Evolutionary conservation across 2,797 vertebrate genomes (phyloP).

Genomic region (Scomberomorus guttatus): DNA sequence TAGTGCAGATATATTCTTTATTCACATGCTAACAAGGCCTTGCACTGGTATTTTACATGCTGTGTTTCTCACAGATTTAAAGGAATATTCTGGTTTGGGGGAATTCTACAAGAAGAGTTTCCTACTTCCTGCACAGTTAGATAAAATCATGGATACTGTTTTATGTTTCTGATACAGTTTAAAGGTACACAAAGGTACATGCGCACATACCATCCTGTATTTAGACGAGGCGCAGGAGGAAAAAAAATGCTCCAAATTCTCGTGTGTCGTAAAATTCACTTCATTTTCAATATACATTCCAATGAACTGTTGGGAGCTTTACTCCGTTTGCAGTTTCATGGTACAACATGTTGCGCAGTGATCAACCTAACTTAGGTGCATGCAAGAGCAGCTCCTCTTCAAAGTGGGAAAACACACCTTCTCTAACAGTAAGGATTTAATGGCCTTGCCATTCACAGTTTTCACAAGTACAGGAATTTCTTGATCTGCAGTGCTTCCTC

Average conservation of each 20-base stretch:
- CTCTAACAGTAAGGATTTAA: background rate
- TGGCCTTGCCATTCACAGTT: background rate
- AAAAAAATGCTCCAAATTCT: no score
- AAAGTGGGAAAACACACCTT: slow-evolving; percentile 21
- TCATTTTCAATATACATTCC: background rate
- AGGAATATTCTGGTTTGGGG: background rate
- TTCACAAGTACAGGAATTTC: slow-evolving; percentile 15
- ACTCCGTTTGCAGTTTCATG: slow-evolving; percentile 2
- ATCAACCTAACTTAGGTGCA: background rate
- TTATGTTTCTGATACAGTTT: background rate
- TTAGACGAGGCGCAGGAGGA: no score
- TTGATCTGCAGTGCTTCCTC: background rate
- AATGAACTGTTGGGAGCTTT: background rate
- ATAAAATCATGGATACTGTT: background rate
- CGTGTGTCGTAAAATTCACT: background rate
- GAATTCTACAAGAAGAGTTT: no score
- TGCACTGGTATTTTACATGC: background rate
- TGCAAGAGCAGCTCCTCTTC: slow-evolving; percentile 1
- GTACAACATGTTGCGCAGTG: slow-evolving; percentile 16
- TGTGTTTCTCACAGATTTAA: background rate
- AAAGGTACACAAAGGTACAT: background rate
- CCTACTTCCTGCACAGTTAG: background rate
- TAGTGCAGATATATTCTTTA: slow-evolving; percentile 1
- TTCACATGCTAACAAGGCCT: background rate
- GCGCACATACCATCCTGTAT: no score